A percentile compares a stretch with the other conserved stretches of the same genome.
Evolutionary conservation across 2,113 vertebrate species (phyloP).

Genomic region (Cyanistes caeruleus): DNA sequence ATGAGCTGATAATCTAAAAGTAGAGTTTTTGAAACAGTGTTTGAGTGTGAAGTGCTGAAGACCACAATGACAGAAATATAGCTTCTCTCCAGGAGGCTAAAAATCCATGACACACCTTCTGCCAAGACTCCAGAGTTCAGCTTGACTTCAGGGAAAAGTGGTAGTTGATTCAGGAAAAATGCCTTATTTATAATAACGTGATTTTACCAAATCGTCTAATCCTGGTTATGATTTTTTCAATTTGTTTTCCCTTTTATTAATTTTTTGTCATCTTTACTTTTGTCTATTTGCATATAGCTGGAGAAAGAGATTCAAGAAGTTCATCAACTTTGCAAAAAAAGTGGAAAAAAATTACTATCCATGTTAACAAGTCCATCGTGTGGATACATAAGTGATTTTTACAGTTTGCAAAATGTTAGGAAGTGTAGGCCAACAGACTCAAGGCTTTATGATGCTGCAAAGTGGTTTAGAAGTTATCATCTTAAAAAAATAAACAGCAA

Average conservation of each 20-base stretch:
- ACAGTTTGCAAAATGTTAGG: background rate
- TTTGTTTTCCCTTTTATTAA: rapidly evolving
- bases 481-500: background rate
- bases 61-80: background rate
- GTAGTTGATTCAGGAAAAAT: background rate
- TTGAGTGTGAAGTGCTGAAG: background rate
- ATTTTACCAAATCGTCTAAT: background rate
- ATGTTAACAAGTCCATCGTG: background rate
- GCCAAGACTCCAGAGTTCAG: background rate
- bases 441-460: background rate
- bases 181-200: background rate
- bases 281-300: background rate
- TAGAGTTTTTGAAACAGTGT: background rate
- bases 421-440: background rate
- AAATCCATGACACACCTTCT: background rate
- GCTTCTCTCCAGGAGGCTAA: background rate
- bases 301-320: background rate
- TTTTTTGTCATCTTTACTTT: background rate
- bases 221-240: background rate
- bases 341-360: background rate
- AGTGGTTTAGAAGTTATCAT: background rate
- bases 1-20: background rate
- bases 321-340: background rate
- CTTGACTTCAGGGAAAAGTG: background rate
- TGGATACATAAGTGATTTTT: background rate